Evolutionary conservation across 2,888 invertebrate genomes (phyloP).

Genomic region (Serrognathus titanus): DNA sequence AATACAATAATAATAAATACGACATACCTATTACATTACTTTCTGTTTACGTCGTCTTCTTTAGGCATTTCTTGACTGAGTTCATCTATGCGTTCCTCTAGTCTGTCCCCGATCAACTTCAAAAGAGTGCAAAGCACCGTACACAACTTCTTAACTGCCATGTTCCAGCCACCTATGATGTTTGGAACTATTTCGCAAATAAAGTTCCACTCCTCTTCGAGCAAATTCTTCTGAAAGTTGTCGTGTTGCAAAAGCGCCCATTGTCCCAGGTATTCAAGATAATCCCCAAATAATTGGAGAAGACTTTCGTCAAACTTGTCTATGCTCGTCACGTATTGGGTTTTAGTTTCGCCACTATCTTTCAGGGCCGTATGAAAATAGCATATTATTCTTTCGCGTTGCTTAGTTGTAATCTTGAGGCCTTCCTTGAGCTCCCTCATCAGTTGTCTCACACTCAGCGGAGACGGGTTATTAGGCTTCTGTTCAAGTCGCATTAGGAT

Average conservation of each 20-base stretch:
- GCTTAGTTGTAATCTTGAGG: slow-evolving; percentile 75
- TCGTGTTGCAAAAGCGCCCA: slow-evolving; percentile 72
- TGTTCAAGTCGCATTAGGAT: slow-evolving; percentile 80
- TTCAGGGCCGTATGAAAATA: slow-evolving; percentile 60
- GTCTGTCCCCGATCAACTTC: slow-evolving; percentile 49
- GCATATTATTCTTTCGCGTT: slow-evolving; percentile 71
- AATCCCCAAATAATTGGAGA: slow-evolving; percentile 63
- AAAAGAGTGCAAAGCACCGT: slow-evolving; percentile 52
- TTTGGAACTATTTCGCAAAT: slow-evolving; percentile 74
- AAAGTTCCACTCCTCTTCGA: slow-evolving; percentile 88
- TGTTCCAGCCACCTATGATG: slow-evolving; percentile 68
- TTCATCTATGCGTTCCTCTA: slow-evolving; percentile 50
- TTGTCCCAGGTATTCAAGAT: slow-evolving; percentile 80
- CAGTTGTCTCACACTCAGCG: slow-evolving; percentile 80
- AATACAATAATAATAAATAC: background rate
- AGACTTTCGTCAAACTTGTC: slow-evolving; percentile 75
- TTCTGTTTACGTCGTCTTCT: slow-evolving; percentile 36
- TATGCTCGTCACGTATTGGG: slow-evolving; percentile 59
- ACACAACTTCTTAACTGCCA: slow-evolving; percentile 76
- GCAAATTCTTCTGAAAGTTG: slow-evolving; percentile 66
- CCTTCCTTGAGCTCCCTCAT: slow-evolving; percentile 85
- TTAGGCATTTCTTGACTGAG: slow-evolving; percentile 38
- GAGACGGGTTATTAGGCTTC: slow-evolving; percentile 77
- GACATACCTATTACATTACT: slow-evolving; percentile 27
- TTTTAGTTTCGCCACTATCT: slow-evolving; percentile 49